Evolutionary conservation across 2,797 vertebrate genomes (phyloP).

Genomic region (Anolis apletophallus): DNA sequence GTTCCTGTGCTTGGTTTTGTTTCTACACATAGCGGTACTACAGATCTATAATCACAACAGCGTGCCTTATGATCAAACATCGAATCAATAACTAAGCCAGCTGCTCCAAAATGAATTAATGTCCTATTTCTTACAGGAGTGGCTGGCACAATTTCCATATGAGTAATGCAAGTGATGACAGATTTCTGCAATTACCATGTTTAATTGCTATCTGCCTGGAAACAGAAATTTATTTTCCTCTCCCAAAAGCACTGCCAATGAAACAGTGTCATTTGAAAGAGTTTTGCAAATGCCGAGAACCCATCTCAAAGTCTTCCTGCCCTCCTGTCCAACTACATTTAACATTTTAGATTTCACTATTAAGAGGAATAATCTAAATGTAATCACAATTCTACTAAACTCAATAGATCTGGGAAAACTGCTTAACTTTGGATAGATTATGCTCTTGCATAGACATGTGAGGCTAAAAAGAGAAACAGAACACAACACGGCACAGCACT

Average conservation of each 20-base stretch:
- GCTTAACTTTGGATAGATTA: neutral
- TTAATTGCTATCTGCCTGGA: neutral
- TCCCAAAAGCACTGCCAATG: neutral
- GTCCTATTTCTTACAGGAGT: constrained; percentile 3
- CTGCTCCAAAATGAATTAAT: neutral
- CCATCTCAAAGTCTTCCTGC: neutral
- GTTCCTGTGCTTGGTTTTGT: neutral
- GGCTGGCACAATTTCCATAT: constrained; percentile 1
- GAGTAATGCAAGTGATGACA: constrained; percentile 6
- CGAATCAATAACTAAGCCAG: neutral
- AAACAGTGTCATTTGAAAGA: constrained; percentile 8
- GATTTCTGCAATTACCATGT: neutral
- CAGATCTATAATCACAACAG: neutral
- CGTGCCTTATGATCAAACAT: neutral
- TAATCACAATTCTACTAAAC: neutral
- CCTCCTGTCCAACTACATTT: neutral
- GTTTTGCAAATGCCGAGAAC: neutral
- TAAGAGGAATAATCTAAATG: neutral
- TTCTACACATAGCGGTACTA: neutral
- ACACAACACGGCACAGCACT: neutral
- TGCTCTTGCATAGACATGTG: neutral
- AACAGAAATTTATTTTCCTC: neutral
- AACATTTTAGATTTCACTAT: neutral
- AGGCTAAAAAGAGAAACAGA: neutral
- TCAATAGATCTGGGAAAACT: neutral